Base-by-base conservation (phyloP, 2,113 vertebrate genomes). In the Cyprinus carpio region DNA sequence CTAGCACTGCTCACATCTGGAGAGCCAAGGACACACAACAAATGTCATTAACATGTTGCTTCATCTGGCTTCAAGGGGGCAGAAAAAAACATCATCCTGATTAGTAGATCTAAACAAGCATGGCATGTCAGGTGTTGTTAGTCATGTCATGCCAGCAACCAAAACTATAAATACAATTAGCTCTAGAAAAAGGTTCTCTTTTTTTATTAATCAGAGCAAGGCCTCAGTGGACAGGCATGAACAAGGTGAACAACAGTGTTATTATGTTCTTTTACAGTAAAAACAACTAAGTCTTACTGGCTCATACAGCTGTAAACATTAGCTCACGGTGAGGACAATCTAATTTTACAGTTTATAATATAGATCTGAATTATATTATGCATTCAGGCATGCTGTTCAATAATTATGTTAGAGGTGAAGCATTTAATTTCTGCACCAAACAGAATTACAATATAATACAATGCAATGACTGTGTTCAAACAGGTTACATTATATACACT, bases 1-100 rank as follows among this genome's bases (percentile, higher is more conserved):
- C 75, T 85, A 40, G 54, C 56, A 62, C 62, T 46, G 87, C 80
- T 85, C 84, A 84, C 84, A 88, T 88, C 87, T 88, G 87, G 87
- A 87, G 80, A 74, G 80, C 65, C 65, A 76, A 83, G 54, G 25
- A 75, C 84, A 62, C 77, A 29, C 37, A 74, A 27, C 64, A 25
- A 85, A 81, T 75, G 80, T 54, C 64, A 88, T 83, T 54, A 64
- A 83, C 54, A 85, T 87, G 80, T 85, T 67, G 23, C 64, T 75
- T 62, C 71, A 43, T 75, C 82, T 40, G 49, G n/a, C 37, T 76
- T 29, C n/a, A 25, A 62, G 72, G 72, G 62, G 31, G 43, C 31
- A 62, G 31, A 29, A 64, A 83, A 83, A 74, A 60, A 37, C n/a
- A 34, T 43, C 16, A 54, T 74, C 56, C 64, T 71, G 64, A 69